These are phyloP conservation scores for Myopa testacea DNA, from an alignment of 2,888 invertebrate species.

Conservation along the genomic window DNA sequence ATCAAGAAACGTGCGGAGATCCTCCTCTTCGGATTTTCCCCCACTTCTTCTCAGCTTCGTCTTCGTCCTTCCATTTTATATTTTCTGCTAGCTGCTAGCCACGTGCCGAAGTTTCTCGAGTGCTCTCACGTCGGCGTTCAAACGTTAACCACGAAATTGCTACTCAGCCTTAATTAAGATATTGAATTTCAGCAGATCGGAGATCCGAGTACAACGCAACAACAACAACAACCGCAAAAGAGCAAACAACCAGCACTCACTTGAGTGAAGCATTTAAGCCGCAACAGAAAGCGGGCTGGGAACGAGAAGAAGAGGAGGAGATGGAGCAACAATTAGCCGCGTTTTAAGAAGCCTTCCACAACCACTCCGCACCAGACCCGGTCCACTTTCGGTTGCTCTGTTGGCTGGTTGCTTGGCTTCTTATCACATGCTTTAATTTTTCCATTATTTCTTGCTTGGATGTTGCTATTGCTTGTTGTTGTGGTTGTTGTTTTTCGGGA, in stretches of 20 bases:
- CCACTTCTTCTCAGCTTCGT: too few species aligned
- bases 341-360: not conserved
- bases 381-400: not conserved
- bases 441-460: not conserved
- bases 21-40: too few species aligned
- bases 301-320: not conserved
- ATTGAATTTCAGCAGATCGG: conserved; percentile 20
- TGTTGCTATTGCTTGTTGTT: not conserved
- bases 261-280: not conserved
- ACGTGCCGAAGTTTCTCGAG: conserved; percentile 4
- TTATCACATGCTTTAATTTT: conserved; percentile 1
- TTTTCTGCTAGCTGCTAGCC: not conserved
- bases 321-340: not conserved
- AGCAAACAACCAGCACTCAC: not conserved
- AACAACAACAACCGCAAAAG: not conserved
- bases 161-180: conserved; percentile 23
- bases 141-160: conserved; percentile 15
- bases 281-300: not conserved
- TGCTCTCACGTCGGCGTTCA: not conserved
- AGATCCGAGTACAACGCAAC: not conserved
- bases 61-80: too few species aligned
- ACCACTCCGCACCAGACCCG: not conserved
- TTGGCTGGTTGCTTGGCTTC: not conserved
- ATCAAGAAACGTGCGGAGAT: too few species aligned
- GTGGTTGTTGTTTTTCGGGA: not conserved